Percentiles rank a stretch among this genome's conserved stretches.
Evolutionary conservation across 1,140 invertebrate genomes (phyloP).

Genomic region (Ceratoteleas bidentatus): DNA sequence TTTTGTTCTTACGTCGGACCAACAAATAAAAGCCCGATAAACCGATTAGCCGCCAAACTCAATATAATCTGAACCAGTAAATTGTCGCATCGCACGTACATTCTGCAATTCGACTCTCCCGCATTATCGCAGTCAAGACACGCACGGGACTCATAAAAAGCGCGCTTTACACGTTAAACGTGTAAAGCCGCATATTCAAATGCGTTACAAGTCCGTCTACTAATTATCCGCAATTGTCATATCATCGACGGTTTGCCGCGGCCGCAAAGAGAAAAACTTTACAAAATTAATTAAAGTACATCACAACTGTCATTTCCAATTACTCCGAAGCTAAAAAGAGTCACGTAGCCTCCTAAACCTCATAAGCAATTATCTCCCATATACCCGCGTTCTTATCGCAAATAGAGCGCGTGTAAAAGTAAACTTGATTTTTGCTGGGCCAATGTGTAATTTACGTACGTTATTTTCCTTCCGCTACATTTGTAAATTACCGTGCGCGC

Average conservation of each 20-base stretch:
- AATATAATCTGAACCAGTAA: neutral
- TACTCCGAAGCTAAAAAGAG: no score
- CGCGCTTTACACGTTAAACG: slow-evolving; percentile 14
- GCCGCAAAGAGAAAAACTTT: no score
- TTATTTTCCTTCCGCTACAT: slow-evolving; percentile 7
- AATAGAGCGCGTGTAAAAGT: neutral
- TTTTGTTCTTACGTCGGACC: no score
- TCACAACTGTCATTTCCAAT: no score
- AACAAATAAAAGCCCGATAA: no score
- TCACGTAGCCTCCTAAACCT: no score
- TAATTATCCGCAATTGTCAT: slow-evolving; percentile 17
- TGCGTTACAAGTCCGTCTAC: slow-evolving; percentile 11
- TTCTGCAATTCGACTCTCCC: neutral
- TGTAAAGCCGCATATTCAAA: slow-evolving; percentile 22
- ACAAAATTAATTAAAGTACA: no score
- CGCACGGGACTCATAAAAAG: slow-evolving; percentile 23
- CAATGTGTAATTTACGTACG: slow-evolving; percentile 1
- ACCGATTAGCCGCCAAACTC: neutral
- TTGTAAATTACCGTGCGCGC: slow-evolving; percentile 7
- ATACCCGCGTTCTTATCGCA: no score
- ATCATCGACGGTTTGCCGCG: slow-evolving; percentile 14
- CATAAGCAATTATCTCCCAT: no score
- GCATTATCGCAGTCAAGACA: slow-evolving; percentile 14
- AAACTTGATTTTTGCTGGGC: neutral
- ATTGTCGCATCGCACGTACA: neutral